A percentile compares a stretch with the other conserved stretches of the same genome.
These are phyloP conservation scores for Gonioctena quinquepunctata DNA, from an alignment of 1,140 invertebrate genomes.

Conservation along the genomic window DNA sequence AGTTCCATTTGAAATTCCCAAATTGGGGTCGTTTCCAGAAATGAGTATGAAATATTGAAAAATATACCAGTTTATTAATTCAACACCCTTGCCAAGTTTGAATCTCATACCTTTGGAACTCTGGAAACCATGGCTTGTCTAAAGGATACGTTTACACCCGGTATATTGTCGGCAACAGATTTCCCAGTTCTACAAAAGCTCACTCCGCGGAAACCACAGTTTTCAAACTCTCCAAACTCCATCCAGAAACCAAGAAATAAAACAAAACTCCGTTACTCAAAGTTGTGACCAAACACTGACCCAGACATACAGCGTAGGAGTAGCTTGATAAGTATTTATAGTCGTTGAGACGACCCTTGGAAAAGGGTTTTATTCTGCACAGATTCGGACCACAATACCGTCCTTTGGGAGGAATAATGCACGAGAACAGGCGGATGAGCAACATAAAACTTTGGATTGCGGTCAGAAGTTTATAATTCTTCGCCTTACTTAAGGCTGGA, in stretches of 20 bases:
- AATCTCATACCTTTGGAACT: no score
- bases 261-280: not conserved
- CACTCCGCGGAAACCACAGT: no score
- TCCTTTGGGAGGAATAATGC: conserved; percentile 19
- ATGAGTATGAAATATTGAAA: no score
- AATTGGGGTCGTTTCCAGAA: no score
- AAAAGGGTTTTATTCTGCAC: conserved; percentile 18
- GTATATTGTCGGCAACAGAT: no score
- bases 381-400: conserved; percentile 17
- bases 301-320: not conserved
- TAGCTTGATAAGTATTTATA: conserved; percentile 31
- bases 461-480: not conserved
- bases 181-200: no score
- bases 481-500: no score
- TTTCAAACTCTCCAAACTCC: not conserved
- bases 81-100: no score
- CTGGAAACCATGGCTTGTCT: no score
- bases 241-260: not conserved
- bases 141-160: no score
- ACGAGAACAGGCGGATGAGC: conserved; percentile 1
- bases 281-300: not conserved
- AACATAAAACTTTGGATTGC: not conserved
- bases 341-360: conserved; percentile 13
- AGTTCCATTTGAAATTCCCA: no score
- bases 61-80: no score